Percentiles rank a stretch among this genome's conserved stretches.
Conservation (phyloP, 2,113 vertebrate genomes). For the Trochalopteron elliotii region DNA sequence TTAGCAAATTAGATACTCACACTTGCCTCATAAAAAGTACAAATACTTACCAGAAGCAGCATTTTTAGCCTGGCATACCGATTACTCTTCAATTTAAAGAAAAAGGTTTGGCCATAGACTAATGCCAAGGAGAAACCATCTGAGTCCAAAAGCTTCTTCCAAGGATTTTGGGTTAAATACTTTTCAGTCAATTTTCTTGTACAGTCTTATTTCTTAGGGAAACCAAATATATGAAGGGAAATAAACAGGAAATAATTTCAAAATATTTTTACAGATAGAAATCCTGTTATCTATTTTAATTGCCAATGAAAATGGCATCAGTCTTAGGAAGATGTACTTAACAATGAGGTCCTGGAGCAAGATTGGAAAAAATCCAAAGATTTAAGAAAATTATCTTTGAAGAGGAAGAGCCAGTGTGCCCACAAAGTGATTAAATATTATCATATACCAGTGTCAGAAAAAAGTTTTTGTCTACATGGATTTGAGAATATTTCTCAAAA, state of each 20-base stretch:
- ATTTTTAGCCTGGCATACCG: neutral
- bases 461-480: neutral
- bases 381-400: neutral
- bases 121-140: neutral
- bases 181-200: neutral
- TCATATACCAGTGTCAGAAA: neutral
- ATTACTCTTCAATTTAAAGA: neutral
- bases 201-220: neutral
- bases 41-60: neutral
- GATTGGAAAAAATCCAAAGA: neutral
- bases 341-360: neutral
- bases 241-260: neutral
- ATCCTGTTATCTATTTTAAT: neutral
- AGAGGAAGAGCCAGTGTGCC: neutral
- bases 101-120: neutral
- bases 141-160: neutral
- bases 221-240: neutral
- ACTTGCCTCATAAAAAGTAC: neutral
- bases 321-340: neutral
- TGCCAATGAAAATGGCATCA: neutral
- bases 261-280: neutral
- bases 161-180: neutral
- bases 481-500: neutral
- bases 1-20: neutral
- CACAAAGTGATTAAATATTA: neutral